Base-by-base conservation (phyloP, 2,888 invertebrate genomes). In the Monopis laevigella region DNA sequence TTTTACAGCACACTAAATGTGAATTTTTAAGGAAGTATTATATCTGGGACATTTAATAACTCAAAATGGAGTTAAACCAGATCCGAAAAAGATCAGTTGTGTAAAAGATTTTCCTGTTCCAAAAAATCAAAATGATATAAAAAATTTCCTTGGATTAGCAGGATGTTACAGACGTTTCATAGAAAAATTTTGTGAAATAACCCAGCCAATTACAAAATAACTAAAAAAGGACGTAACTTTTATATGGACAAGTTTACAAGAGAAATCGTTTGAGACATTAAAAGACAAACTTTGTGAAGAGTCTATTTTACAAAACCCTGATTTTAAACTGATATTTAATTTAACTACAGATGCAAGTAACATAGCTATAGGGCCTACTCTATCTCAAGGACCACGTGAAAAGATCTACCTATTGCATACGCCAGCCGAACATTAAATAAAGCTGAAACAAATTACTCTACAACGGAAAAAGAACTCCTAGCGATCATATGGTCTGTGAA, bases 381-480 rank as follows among this genome's bases (percentile, higher is more conserved):
- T 42, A 12, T 39, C 39, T 3, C 42, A 42, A 30, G 42, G 42
- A 3, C 3, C 44, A 43, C 51, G 38, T 44, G 47, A 18, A 47
- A 52, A 34, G 56, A 65, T 41, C 42, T 55, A 12, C 63, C 60
- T 1, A 52, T 69, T 2, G 60, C 63, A 10, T 69, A 59, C 43
- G 56, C 58, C 2, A 52, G 52, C 17, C 39, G 62, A 44, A 58
- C 57, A 1, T 41, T 60, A 11, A 64, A 55, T 42, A 48, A 51
- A 43, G 48, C 54, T 0, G 61, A 65, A 53, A 24, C 18, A 4
- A 66, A 62, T 36, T 68, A 68, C 43, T 48, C 48, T 2, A 59
- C 61, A 1, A 65, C 50, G 1, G 64, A 71, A 49, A 52, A 52
- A 32, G 65, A 68, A 51, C 42, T 64, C 2, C 40, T 67, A 38